These are phyloP conservation scores for Ephestia elutella DNA, from an alignment of 1,140 invertebrate species.

Conservation along the genomic window DNA sequence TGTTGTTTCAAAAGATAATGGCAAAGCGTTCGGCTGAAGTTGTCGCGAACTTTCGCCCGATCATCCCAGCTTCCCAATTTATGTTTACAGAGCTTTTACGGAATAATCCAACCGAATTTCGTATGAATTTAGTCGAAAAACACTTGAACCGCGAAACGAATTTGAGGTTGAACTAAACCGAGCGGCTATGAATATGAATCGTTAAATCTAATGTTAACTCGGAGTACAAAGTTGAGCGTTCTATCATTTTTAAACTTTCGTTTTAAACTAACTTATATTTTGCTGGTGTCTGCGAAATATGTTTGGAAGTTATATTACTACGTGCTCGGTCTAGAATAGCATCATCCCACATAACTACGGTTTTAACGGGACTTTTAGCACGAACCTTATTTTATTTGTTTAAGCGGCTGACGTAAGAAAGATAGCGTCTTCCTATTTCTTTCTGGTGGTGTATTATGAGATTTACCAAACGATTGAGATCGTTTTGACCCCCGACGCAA, in stretches of 20 bases:
- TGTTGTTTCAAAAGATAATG: constrained; percentile 11
- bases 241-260: not conserved
- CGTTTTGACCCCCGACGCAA: too few species aligned
- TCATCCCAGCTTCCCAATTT: constrained; percentile 8
- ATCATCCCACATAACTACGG: too few species aligned
- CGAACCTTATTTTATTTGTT: too few species aligned
- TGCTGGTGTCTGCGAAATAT: too few species aligned
- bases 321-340: too few species aligned
- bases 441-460: too few species aligned
- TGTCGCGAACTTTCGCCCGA: constrained; percentile 22
- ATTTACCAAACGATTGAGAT: too few species aligned
- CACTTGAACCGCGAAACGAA: not conserved
- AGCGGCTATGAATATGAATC: not conserved
- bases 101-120: constrained; percentile 23
- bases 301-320: too few species aligned
- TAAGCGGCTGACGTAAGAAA: too few species aligned
- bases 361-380: too few species aligned
- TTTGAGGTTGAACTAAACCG: not conserved
- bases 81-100: constrained; percentile 32
- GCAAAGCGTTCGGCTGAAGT: constrained; percentile 9
- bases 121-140: not conserved
- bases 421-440: too few species aligned
- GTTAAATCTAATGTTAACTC: not conserved
- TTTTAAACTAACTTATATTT: not conserved
- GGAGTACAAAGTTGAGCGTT: not conserved